Evolutionary conservation across 2,797 vertebrate genomes (phyloP).

Genomic region (Oreochromis mossambicus): DNA sequence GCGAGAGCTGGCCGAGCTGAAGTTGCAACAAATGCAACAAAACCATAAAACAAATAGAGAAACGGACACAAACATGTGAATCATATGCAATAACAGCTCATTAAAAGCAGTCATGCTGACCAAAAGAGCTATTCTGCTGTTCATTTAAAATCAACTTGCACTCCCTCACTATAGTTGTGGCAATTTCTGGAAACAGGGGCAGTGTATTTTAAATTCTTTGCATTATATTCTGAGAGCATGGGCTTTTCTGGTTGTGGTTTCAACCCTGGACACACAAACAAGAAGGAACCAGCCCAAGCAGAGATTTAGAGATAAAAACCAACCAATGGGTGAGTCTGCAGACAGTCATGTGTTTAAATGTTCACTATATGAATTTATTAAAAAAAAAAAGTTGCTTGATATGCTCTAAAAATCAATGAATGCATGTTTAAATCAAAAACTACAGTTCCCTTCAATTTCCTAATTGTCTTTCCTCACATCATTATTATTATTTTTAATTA

Average conservation of each 20-base stretch:
- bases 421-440: background rate
- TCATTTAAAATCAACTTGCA: background rate
- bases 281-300: background rate
- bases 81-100: background rate
- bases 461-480: background rate
- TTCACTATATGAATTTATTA: fast-evolving
- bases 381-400: background rate
- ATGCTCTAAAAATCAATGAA: background rate
- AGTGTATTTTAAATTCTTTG: background rate
- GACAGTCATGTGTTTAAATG: background rate
- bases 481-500: background rate
- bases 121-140: background rate
- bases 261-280: background rate
- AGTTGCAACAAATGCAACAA: background rate
- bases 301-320: background rate
- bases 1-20: background rate
- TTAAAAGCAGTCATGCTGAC: background rate
- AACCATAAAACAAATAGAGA: background rate
- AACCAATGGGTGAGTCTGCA: background rate
- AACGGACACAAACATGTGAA: background rate
- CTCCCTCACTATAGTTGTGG: background rate
- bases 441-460: background rate
- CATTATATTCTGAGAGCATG: background rate
- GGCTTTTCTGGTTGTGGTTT: background rate
- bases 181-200: background rate